phyloP scores from a whole-genome alignment of 2,797 vertebrate species.

The Hypotaenidia philippensis region DNA sequence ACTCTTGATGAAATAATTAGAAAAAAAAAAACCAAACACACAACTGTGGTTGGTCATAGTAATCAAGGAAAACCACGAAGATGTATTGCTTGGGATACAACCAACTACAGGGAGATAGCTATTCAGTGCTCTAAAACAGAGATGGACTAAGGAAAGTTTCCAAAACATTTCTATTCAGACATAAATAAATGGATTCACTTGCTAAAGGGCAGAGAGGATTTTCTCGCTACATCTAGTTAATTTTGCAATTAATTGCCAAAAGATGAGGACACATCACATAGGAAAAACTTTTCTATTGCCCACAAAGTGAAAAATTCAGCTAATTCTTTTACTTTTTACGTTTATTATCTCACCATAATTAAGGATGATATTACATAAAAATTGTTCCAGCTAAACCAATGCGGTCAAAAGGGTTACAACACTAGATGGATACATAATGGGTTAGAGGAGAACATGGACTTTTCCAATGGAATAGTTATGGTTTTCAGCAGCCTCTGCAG shows the following conservation, averaged over 20 bases:
- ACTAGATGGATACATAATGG: accelerated
- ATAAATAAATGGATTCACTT: not conserved
- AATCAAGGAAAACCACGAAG: not conserved
- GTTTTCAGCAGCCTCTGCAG: not conserved
- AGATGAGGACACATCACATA: accelerated
- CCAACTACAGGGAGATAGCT: not conserved
- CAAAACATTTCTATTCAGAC: not conserved
- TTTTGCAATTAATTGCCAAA: not conserved
- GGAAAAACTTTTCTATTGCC: not conserved
- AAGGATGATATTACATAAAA: not conserved
- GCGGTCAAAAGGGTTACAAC: not conserved
- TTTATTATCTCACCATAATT: not conserved
- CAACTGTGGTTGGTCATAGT: not conserved
- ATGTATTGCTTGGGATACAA: not conserved
- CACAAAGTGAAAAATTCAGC: not conserved
- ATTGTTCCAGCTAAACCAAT: not conserved
- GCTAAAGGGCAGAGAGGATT: not conserved
- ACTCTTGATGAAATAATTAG: not conserved
- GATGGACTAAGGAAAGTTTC: not conserved
- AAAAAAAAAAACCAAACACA: not conserved
- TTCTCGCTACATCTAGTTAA: not conserved
- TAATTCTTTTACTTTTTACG: not conserved
- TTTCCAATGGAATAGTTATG: not conserved
- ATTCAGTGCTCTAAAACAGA: not conserved
- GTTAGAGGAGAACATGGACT: not conserved